Evolutionary conservation across 2,113 vertebrate species (phyloP).

Genomic region (Phrynocephalus versicolor): DNA sequence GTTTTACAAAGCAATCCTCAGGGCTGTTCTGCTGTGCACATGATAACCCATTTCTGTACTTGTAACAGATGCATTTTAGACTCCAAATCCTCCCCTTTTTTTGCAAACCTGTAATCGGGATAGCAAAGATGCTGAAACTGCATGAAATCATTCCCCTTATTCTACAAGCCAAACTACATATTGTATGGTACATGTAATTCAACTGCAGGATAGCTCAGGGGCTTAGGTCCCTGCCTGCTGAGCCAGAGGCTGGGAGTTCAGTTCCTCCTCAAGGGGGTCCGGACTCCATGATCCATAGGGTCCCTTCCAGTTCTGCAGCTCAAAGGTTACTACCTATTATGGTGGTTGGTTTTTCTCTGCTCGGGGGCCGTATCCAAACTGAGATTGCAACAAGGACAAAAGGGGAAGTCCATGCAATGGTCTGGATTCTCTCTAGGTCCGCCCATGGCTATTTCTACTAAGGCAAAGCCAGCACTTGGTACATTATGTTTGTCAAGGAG

Average conservation of each 20-base stretch:
- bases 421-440: background rate
- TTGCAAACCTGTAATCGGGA: background rate
- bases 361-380: background rate
- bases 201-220: no score
- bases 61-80: background rate
- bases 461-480: no score
- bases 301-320: no score
- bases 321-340: no score
- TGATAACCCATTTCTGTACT: conserved; percentile 2
- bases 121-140: background rate
- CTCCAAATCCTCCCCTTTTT: background rate
- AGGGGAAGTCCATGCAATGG: background rate
- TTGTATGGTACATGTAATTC: background rate
- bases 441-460: no score
- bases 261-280: no score
- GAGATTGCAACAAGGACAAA: background rate
- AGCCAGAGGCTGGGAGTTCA: no score
- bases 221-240: no score
- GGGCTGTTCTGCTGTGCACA: background rate
- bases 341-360: no score
- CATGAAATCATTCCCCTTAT: background rate
- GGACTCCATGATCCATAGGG: no score
- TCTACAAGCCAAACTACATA: background rate
- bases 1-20: background rate
- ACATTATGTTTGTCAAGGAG: background rate